Evolutionary conservation across 2,797 vertebrate genomes (phyloP), one percentile per base, ranked within the genome.

Genomic region (Semaprochilodus insignis): DNA sequence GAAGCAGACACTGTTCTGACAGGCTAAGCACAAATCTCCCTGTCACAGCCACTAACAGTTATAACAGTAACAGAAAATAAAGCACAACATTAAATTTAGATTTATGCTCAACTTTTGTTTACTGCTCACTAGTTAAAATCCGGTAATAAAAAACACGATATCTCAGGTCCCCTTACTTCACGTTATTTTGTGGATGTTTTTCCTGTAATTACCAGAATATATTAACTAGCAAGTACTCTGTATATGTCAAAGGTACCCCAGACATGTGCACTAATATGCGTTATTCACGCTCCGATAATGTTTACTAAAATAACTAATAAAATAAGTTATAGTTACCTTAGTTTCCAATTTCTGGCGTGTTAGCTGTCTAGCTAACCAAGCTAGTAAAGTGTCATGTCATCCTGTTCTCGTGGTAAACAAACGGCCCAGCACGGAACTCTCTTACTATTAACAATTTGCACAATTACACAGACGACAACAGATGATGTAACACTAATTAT

Each of bases 341-440:
- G 1, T 2, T 62, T 3, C 3, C 15, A 7, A n/a, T n/a, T n/a
- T 27, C 25, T 25, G 10, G 60, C n/a, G 14, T 27, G n/a, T 2
- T 62, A 62, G 60, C 60, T 25, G 14, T 14, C 60, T 25, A 40
- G 34, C 65, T 59, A 27, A 10, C 16, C 55, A 71, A 79, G 55
- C 77, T 48, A 60, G 17, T 23, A 70, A 54, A 48, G 40, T 54
- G 25, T 73, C 57, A 2, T 55, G 51, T 74, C 71, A 74, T 25
- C 11, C 10, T 23, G 44, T 17, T 6, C 11, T 36, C 34, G 3
- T 7, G 1, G 60, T 40, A 66, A 36, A 74, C 34, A n/a, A 31
- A 74, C 60, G 54, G 14, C n/a, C 36, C 60, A 34, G 19, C 55
- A 21, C 2, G 4, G 11, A 74, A 40, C 23, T 4, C 40, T 25